Conservation (phyloP, 2,888 invertebrate genomes). For the Agrypnus murinus region DNA sequence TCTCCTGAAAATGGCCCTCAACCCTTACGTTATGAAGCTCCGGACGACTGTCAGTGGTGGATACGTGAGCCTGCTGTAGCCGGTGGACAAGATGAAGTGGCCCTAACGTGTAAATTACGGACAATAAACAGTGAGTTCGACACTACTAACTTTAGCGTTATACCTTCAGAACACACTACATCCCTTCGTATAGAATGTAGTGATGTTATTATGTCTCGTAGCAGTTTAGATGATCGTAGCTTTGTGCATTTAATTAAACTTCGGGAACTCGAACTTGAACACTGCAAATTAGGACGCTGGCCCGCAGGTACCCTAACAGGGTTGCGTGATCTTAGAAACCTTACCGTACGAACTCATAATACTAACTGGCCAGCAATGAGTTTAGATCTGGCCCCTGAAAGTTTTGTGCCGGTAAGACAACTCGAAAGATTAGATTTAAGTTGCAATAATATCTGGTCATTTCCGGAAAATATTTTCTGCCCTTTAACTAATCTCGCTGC, state of each 20-base stretch:
- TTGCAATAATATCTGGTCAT: conserved; percentile 92
- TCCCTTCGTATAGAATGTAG: conserved; percentile 87
- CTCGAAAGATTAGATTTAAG: conserved; percentile 90
- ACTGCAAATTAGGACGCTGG: conserved; percentile 91
- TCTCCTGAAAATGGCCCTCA: conserved; percentile 64
- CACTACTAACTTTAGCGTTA: conserved; percentile 91
- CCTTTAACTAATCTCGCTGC: conserved; percentile 85
- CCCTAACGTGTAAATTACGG: conserved; percentile 85
- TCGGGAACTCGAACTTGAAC: conserved; percentile 86
- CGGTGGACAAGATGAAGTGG: conserved; percentile 78
- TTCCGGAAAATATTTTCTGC: conserved; percentile 90
- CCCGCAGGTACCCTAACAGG: conserved; percentile 87
- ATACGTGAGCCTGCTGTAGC: conserved; percentile 76
- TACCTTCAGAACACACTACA: conserved; percentile 88
- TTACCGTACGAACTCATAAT: conserved; percentile 90
- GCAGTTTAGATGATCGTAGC: conserved; percentile 84
- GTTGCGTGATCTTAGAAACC: conserved; percentile 85
- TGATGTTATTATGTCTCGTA: conserved; percentile 86
- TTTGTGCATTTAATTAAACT: conserved; percentile 87
- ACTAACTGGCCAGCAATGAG: conserved; percentile 89
- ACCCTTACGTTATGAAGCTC: conserved; percentile 82
- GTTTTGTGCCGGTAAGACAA: conserved; percentile 84
- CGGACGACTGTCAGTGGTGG: conserved; percentile 91
- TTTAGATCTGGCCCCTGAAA: conserved; percentile 86
- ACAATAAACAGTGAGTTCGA: conserved; percentile 92